phyloP scores from a whole-genome alignment of 2,113 vertebrate species.

The Zosterops pallidus region DNA sequence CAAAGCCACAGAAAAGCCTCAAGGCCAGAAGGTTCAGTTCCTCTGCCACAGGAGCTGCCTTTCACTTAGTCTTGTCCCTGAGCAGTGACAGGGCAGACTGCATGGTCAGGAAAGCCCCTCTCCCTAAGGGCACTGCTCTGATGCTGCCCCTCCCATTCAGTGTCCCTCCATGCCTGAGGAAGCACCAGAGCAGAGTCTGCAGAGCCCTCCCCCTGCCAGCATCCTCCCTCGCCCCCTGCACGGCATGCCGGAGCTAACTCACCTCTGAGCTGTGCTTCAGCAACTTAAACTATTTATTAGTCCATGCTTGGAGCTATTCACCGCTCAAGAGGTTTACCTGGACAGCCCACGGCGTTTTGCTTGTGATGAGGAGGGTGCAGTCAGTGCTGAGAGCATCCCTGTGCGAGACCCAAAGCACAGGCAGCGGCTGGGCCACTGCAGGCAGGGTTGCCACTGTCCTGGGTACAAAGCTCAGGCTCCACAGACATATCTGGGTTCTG shows the following conservation, averaged over 20 bases:
- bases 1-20: neutral
- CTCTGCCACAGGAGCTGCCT: neutral
- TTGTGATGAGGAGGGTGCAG: conserved; percentile 15
- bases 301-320: neutral
- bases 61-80: neutral
- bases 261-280: neutral
- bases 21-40: neutral
- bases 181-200: neutral
- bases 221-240: neutral
- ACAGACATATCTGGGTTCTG: neutral
- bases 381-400: conserved; percentile 57
- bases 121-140: neutral
- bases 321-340: neutral
- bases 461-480: neutral
- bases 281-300: neutral
- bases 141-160: accelerated
- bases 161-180: neutral
- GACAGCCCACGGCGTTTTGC: neutral
- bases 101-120: neutral
- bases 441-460: conserved; percentile 74
- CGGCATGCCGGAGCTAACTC: accelerated
- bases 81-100: accelerated
- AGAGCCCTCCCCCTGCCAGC: neutral
- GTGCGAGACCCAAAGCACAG: conserved; percentile 58
- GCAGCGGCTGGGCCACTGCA: conserved; percentile 69